Evolutionary conservation across 2,888 invertebrate species (phyloP).

Genomic region (Chrysomela aeneicollis): DNA sequence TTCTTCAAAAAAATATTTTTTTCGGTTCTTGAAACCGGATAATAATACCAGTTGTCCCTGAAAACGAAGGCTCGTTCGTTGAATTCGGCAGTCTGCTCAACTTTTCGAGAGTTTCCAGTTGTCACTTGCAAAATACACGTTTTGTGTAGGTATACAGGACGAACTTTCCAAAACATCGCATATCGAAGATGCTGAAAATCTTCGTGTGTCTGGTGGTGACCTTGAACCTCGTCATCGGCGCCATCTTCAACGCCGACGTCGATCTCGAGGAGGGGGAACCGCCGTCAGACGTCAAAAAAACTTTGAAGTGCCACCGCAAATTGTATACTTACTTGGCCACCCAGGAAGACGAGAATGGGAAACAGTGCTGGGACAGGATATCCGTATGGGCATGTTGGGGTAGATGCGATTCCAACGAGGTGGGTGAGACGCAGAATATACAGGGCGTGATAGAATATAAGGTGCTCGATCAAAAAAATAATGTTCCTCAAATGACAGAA

Average conservation of each 20-base stretch:
- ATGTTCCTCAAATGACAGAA: too few species aligned
- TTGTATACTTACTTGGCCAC: slow-evolving; percentile 73
- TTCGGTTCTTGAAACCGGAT: too few species aligned
- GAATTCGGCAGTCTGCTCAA: too few species aligned
- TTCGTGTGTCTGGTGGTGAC: slow-evolving; percentile 26
- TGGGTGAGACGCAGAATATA: slow-evolving; percentile 53
- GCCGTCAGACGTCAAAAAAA: slow-evolving; percentile 59
- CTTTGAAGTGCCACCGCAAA: slow-evolving; percentile 73
- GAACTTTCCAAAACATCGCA: too few species aligned
- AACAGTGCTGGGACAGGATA: slow-evolving; percentile 78
- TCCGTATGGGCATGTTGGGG: slow-evolving; percentile 84
- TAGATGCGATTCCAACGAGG: slow-evolving; percentile 84
- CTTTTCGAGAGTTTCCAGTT: too few species aligned
- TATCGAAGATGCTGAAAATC: slow-evolving; percentile 25
- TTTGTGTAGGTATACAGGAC: too few species aligned
- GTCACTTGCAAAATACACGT: too few species aligned
- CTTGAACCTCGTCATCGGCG: slow-evolving; percentile 20
- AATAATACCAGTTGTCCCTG: too few species aligned
- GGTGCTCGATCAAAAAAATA: too few species aligned
- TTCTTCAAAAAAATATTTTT: too few species aligned
- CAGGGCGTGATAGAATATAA: too few species aligned
- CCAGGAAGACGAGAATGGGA: slow-evolving; percentile 70
- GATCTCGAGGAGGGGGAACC: slow-evolving; percentile 49
- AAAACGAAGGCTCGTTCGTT: too few species aligned
- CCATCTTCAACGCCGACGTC: slow-evolving; percentile 47